Evolutionary conservation across 2,797 vertebrate genomes (phyloP).

Genomic region (Malurus leucopterus): DNA sequence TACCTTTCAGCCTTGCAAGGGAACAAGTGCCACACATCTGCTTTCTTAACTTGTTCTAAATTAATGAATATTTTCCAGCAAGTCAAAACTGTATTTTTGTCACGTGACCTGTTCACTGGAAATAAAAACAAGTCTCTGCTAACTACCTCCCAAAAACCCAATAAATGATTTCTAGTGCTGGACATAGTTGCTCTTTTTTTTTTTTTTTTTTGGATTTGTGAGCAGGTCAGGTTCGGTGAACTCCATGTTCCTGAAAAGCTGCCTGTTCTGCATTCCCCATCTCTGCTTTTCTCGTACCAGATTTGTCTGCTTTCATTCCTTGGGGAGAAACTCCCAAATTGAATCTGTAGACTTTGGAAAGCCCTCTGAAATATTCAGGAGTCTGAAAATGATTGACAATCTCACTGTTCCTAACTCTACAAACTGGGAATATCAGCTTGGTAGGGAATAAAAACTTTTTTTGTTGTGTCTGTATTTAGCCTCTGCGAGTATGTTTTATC

Average conservation of each 20-base stretch:
- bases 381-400: background rate
- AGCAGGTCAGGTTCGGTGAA: background rate
- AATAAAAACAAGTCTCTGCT: background rate
- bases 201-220: background rate
- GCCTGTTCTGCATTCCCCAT: background rate
- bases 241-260: background rate
- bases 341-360: background rate
- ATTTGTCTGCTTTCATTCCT: background rate
- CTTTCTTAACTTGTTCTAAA: background rate
- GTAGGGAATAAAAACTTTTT: background rate
- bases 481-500: background rate
- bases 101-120: background rate
- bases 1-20: too few species aligned
- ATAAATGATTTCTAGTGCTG: background rate
- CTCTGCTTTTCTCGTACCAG: background rate
- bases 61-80: background rate
- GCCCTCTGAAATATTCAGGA: constrained; percentile 9
- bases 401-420: background rate
- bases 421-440: background rate
- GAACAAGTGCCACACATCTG: background rate
- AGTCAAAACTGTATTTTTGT: background rate
- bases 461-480: background rate
- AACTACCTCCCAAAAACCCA: background rate
- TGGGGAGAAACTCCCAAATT: background rate
- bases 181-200: background rate